Evolutionary conservation across 37 sponge, comb jelly and placozoan species (phyloP), one percentile per base, ranked within the genome.

Genomic region (Dysidea cf. avara): DNA sequence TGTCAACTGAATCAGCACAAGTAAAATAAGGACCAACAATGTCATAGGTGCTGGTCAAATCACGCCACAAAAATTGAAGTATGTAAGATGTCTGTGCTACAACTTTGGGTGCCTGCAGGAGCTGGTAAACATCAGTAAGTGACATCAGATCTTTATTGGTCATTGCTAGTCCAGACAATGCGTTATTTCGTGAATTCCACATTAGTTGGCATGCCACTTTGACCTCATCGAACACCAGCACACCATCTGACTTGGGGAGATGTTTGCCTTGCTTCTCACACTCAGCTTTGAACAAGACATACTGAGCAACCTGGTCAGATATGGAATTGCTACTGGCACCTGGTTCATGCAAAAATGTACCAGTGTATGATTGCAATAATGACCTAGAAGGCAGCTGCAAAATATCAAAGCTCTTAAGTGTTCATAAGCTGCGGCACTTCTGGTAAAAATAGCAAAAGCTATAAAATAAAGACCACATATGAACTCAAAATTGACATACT

Each of bases 1-100:
- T 36, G 3, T 53, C 72, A 5, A 71, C 29, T 3, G 56, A 12
- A 5, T 16, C 36, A 9, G 17, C 35, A 37, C 29, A 18, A 5
- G 72, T 71, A 49, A 58, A 79, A 51, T 79, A 69, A 5, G 80
- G 80, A 20, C 80, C 80, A 79, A 79, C 37, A 17, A 79, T 51
- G 47, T 79, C 70, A 69, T 58, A 79, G 36, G 35, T 11, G 22
- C 46, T 43, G 5, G 46, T 43, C 9, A 43, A 43, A 43, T 43
- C 46, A 5, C 46, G 5, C 46, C 46, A 43, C 5, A 43, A 9
- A 9, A 43, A 43, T 9, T 43, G 9, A 43, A 9, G 9, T 43
- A 9, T 43, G 5, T 43, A 9, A 25, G 17, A 21, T 6, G 69
- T 30, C 46, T 64, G 53, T 64, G 62, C 31, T 12, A 53, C 25